Conservation (phyloP, 2,888 invertebrate genomes). For the Cancer borealis region DNA sequence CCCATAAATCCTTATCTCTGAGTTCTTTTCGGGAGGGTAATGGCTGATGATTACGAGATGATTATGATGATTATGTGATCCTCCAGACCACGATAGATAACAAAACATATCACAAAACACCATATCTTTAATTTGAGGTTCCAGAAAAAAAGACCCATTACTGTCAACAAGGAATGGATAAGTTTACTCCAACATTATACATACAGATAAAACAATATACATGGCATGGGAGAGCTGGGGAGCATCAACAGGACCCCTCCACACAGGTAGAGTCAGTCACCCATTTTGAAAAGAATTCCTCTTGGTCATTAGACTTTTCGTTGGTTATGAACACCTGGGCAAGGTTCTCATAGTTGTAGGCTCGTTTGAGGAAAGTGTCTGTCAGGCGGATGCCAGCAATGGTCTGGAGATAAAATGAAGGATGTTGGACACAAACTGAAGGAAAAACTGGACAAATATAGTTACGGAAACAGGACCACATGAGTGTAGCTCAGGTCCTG, state of each 20-base stretch:
- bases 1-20: too few species aligned
- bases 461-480: too few species aligned
- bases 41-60: too few species aligned
- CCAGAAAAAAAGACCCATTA: background rate
- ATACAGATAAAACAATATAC: constrained; percentile 20
- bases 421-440: background rate
- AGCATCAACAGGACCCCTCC: background rate
- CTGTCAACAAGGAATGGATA: constrained; percentile 45
- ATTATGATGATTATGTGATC: too few species aligned
- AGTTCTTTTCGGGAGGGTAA: too few species aligned
- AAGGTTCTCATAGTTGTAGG: constrained; percentile 72
- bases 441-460: too few species aligned
- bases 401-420: constrained; percentile 64
- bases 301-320: constrained; percentile 64
- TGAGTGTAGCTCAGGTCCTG: too few species aligned
- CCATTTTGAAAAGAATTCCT: constrained; percentile 62
- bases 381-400: constrained; percentile 73
- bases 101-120: background rate
- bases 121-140: background rate
- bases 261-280: constrained; percentile 48
- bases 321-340: constrained; percentile 74
- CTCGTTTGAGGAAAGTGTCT: constrained; percentile 73
- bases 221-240: background rate
- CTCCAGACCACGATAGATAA: too few species aligned
- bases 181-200: background rate